Base-by-base conservation (phyloP, 2,888 invertebrate species). In the Nesidiocoris tenuis region DNA sequence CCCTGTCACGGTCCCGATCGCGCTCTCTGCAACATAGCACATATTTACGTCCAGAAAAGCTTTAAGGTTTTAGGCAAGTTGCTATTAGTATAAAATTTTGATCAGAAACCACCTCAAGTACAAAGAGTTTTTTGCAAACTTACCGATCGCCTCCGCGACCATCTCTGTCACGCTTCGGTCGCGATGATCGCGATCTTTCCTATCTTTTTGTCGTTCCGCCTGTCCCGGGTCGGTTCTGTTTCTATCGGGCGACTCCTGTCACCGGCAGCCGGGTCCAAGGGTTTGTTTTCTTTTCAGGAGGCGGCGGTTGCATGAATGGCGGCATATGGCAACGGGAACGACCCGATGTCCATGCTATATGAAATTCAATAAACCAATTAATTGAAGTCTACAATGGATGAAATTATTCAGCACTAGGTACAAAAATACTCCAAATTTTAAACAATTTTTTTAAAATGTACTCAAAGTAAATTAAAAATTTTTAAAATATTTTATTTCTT, bases 281-380 rank as follows among this genome's bases (percentile, higher is more conserved):
- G 57, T 0, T 23, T 23, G 24, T 24, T 59, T 25, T 59, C 39
- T 7, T 7, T 39, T n/a, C n/a, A 9, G 70, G 72, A 61, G 72
- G 72, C 0, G 72, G 72, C 19, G 72, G 72, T 23, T 72, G 72
- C 72, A 72, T 72, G 63, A 72, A 72, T 9, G 61, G 63, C 2
- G 63, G 61, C 54, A 61, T 61, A 25, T 18, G 24, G 72, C 16
- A 56, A 21, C 12, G 54, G 39, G 39, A 70, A 70, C 3, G 5
- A 3, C 12, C 39, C 39, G 5, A 39, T 39, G 5, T 39, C 39
- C 39, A 39, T 7, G 12, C 39, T 39, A 39, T 12, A 39, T 12
- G 12, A 39, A 7, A 12, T 39, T 39, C 39, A 39, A 39, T 39
- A n/a, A n/a, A n/a, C n/a, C n/a, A n/a, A n/a, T n/a, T n/a, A n/a